A percentile compares a stretch with the other conserved stretches of the same genome.
Conservation (phyloP, 2,888 invertebrate species). For the Calliopum simillimum region DNA sequence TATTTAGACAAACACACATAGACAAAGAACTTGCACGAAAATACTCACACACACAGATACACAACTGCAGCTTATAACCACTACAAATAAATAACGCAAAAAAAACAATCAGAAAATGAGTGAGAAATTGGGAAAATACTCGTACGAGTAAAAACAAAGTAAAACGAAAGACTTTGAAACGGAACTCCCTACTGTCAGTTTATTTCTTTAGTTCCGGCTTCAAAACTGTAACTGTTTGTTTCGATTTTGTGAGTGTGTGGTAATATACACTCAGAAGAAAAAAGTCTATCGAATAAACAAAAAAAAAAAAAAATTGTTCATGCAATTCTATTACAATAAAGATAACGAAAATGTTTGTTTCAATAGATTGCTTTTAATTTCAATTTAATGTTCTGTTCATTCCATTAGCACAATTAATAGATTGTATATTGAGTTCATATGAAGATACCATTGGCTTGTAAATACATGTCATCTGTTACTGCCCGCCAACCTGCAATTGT, state of each 20-base stretch:
- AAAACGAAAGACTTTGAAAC: slow-evolving; percentile 42
- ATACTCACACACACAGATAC: slow-evolving; percentile 4
- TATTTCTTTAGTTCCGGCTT: slow-evolving; percentile 47
- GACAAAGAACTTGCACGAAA: neutral
- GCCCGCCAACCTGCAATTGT: too few species aligned
- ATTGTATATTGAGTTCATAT: too few species aligned
- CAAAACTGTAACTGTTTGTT: neutral
- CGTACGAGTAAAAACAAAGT: neutral
- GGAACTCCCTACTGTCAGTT: slow-evolving; percentile 50
- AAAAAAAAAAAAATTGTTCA: too few species aligned
- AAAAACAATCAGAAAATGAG: slow-evolving; percentile 3
- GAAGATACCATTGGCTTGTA: too few species aligned
- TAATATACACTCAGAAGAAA: too few species aligned
- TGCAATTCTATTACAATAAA: too few species aligned
- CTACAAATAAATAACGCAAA: neutral
- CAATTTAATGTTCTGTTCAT: too few species aligned
- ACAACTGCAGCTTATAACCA: slow-evolving; percentile 1
- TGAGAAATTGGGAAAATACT: neutral
- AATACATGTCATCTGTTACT: too few species aligned
- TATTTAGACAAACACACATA: slow-evolving; percentile 14
- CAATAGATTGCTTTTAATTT: too few species aligned
- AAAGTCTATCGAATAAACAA: too few species aligned
- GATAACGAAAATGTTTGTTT: too few species aligned
- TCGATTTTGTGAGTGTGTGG: neutral
- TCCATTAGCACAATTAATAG: too few species aligned